Percentiles rank a stretch among this genome's conserved stretches.
phyloP scores from a whole-genome alignment of 2,888 invertebrate species.

The Actias luna region DNA sequence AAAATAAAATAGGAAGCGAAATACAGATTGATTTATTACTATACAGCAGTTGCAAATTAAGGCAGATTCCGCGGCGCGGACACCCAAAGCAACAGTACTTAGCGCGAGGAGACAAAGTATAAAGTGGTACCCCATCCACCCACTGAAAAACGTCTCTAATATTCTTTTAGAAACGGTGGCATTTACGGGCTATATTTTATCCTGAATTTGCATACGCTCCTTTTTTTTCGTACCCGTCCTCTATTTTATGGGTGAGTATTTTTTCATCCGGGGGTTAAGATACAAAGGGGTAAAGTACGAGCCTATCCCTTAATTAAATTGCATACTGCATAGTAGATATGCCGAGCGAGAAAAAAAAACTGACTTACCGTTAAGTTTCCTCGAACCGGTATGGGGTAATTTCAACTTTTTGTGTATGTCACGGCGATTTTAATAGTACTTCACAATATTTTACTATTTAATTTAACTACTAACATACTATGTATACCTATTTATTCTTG shows the following conservation, averaged over 20 bases:
- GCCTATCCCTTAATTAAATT: conserved; percentile 80
- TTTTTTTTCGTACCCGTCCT: conserved; percentile 81
- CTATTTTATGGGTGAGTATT: conserved; percentile 82
- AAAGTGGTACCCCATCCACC: conserved; percentile 78
- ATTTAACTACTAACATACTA: not conserved
- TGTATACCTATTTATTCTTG: not conserved
- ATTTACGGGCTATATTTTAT: conserved; percentile 84
- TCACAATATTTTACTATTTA: not conserved
- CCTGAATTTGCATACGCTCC: conserved; percentile 83
- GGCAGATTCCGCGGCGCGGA: conserved; percentile 68
- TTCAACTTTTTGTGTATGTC: conserved; percentile 5
- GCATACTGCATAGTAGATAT: conserved; percentile 72
- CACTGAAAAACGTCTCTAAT: conserved; percentile 83
- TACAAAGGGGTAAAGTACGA: conserved; percentile 82
- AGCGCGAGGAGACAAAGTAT: conserved; percentile 79
- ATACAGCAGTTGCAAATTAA: conserved; percentile 78
- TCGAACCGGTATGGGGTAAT: not conserved
- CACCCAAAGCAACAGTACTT: conserved; percentile 76
- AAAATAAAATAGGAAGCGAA: conserved; percentile 9
- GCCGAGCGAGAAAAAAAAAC: conserved; percentile 25
- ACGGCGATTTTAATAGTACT: not conserved
- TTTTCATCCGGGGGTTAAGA: conserved; percentile 81
- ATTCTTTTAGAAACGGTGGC: conserved; percentile 84
- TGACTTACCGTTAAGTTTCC: conserved; percentile 23
- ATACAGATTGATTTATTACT: conserved; percentile 65